Percentiles rank a stretch among this genome's conserved stretches.
Conservation (phyloP, 2,888 invertebrate genomes). For the Leptinotarsa tumamoca region DNA sequence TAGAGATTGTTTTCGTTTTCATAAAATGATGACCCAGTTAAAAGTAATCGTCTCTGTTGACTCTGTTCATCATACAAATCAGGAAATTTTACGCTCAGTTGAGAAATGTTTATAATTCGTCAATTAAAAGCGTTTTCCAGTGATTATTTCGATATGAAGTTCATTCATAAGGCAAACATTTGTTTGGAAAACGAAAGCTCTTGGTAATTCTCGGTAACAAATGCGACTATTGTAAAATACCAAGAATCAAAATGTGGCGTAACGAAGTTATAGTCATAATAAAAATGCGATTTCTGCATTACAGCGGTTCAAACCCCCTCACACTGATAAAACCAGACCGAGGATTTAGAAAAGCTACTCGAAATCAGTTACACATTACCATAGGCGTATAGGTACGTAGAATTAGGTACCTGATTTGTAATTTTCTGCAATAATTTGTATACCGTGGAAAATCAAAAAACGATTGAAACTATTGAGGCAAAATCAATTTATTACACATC, state of each 20-base stretch:
- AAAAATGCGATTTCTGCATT: slow-evolving; percentile 61
- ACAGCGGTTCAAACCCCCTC: slow-evolving; percentile 63
- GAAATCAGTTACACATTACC: slow-evolving; percentile 39
- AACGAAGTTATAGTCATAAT: slow-evolving; percentile 57
- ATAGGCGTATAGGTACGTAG: slow-evolving; percentile 8
- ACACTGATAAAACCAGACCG: slow-evolving; percentile 63
- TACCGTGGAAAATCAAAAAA: no score
- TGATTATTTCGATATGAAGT: no score
- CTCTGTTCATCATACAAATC: no score
- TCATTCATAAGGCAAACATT: not conserved
- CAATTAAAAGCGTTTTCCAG: not conserved
- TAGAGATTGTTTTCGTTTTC: no score
- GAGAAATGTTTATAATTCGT: not conserved
- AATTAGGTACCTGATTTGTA: slow-evolving; percentile 18
- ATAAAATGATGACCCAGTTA: no score
- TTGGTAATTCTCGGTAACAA: slow-evolving; percentile 35
- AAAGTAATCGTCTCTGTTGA: no score
- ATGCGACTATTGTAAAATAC: slow-evolving; percentile 43
- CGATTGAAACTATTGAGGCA: no score
- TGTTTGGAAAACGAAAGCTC: slow-evolving; percentile 29
- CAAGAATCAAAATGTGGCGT: slow-evolving; percentile 53
- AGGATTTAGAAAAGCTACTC: slow-evolving; percentile 61
- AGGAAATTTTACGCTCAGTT: no score
- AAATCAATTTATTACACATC: no score
- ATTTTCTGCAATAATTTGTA: not conserved